Base-by-base conservation (phyloP, 2,888 invertebrate genomes). In the Eupithecia inturbata region DNA sequence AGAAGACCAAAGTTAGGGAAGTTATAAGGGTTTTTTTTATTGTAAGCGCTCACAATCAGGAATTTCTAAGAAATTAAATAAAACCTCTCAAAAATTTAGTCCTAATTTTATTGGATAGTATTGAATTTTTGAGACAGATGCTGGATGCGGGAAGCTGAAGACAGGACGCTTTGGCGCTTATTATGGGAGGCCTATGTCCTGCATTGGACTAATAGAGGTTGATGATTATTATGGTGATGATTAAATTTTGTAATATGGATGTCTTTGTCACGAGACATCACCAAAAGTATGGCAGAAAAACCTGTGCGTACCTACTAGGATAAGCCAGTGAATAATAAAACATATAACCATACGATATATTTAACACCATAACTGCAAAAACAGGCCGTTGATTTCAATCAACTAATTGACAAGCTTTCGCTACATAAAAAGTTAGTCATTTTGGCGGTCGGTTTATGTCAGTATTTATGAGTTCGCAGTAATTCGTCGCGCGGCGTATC, bases 401-500 rank as follows among this genome's bases (percentile, higher is more conserved):
- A 72, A 70, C 72, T 74, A 76, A 77, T 78, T 73, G 68, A 68
- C 69, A 72, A 39, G 67, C 70, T 70, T 74, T 72, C 68, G 68
- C 68, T 68, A 66, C 36, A 72, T 77, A 78, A 79, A 79, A 80
- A 78, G 66, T 31, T 36, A 49, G 68, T 74, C 75, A 76, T 77
- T 82, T 81, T 78, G 79, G 71, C 74, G 69, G 76, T 75, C 71
- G 67, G 73, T 81, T 83, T 76, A 77, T 78, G 75, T 76, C 70
- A 68, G 76, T 81, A 85, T 85, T 83, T 82, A 84, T 82, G 79
- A 82, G 82, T 85, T 84, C 83, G 68, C 68, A 67, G 83, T 84
- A 85, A 77, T 74, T 74, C 76, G 73, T 78, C 75, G 77, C 76
- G 63, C 70, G 64, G 67, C 66, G 76, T 69, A 78, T 78, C 82